Base-by-base conservation (phyloP, 2,113 vertebrate genomes). In the Podarcis cretensis region DNA sequence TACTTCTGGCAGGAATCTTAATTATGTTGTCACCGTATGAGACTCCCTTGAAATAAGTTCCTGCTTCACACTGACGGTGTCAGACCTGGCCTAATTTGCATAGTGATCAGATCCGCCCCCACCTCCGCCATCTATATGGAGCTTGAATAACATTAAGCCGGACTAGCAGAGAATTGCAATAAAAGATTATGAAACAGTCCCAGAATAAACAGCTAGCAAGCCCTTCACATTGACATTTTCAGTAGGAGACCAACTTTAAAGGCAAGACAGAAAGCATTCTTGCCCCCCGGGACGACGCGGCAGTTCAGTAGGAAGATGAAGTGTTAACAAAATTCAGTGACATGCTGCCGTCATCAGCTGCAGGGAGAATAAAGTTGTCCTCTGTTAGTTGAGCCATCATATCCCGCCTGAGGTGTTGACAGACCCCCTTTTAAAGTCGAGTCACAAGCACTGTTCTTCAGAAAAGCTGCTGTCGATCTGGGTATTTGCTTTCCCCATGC, bases 261-360 rank as follows among this genome's bases (percentile, higher is more conserved):
- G 69, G 81, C 76, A 85, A 73, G 5, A 23, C 10, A 0, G 0
- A 57, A 25, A 16, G 7, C 66, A 77, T 87, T 79, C 84, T 90
- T 83, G 80, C 80, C 86, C 27, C 43, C 0, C 13, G 89, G 80
- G 63, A 2, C 0, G 35, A 82, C 0, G 6, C 13, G 13, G 59
- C 3, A 35, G 20, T 43, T n/a, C 63, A 35, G 76, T 69, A 68
- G 48, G 10, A 76, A 86, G 81, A 48, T 8, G 65, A 0, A 69
- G 77, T 6, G 16, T 87, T 81, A 63, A 63, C 77, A 77, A 91
- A 94, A 84, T 40, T 0, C 66, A 25, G 40, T 88, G 91, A 92
- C 81, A 85, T 65, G 10, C 65, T 80, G 74, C 88, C 81, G 18
- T 87, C 16, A 4, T n/a, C 32, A 23, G 74, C 63, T 54, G 21